Conservation (phyloP, 2,888 invertebrate genomes). For the Coleophora flavipennella region DNA sequence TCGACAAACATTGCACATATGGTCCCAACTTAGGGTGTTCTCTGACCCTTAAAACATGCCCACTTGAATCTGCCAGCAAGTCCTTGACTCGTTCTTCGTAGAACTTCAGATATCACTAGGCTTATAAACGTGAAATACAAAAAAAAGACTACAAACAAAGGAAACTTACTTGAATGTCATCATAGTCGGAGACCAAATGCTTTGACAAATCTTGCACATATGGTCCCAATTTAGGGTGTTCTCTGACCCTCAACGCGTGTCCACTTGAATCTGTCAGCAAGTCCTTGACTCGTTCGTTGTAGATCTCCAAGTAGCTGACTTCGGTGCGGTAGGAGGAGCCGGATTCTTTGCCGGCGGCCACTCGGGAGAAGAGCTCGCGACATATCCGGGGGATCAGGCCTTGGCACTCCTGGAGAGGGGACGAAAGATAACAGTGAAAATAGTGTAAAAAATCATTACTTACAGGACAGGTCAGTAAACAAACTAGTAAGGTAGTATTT, state of each 20-base stretch:
- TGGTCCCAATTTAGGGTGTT: constrained; percentile 85
- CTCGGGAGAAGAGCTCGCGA: constrained; percentile 84
- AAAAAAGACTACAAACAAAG: neutral
- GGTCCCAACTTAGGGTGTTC: constrained; percentile 87
- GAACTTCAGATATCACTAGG: constrained; percentile 88
- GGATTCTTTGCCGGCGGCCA: constrained; percentile 85
- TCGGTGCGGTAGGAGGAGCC: constrained; percentile 89
- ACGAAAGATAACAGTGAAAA: neutral
- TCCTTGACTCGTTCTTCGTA: constrained; percentile 89
- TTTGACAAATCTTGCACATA: constrained; percentile 91
- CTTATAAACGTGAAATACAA: too few relatives aligned
- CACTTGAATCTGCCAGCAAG: constrained; percentile 73
- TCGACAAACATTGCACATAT: constrained; percentile 89
- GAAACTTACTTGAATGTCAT: constrained; percentile 79
- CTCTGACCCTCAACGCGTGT: constrained; percentile 82
- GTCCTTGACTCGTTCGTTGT: constrained; percentile 87
- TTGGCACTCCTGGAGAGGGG: constrained; percentile 75
- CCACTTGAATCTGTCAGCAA: constrained; percentile 74
- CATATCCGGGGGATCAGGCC: constrained; percentile 91
- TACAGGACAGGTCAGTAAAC: too few relatives aligned
- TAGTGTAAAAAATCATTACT: too few relatives aligned
- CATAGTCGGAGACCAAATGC: constrained; percentile 88
- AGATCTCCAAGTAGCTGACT: constrained; percentile 89
- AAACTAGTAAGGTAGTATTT: too few relatives aligned
- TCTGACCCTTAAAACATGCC: constrained; percentile 81